Evolutionary conservation across 2,888 invertebrate genomes (phyloP), one percentile per base, ranked within the genome.

Genomic region (Ormyrus pomaceus): DNA sequence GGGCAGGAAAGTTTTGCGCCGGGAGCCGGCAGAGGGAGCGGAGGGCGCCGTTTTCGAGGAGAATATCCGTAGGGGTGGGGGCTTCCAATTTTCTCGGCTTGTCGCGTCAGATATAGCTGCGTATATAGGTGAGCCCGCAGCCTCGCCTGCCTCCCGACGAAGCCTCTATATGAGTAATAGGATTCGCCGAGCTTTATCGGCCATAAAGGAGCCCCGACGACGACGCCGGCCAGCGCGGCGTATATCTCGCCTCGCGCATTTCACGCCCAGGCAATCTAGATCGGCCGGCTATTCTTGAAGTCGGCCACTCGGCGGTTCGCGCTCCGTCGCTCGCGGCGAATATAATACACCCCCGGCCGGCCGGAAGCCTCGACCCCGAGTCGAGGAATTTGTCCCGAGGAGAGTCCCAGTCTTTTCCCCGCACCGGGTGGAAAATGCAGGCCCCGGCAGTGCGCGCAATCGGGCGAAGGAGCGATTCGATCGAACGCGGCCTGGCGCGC

Each of bases 401-500:
- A 19, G 19, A 19, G 19, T 19, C 19, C 1, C 19, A 19, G 19
- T 19, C 1, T 1, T 19, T 19, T 19, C 19, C 1, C 19, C 19
- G 19, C 1, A 19, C 19, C 19, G 19, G 19, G 19, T 19, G 19
- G 19, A 19, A 19, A 19, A 19, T 19, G 1, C 19, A 19, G 19
- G 19, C 19, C 1, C 19, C 19, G 19, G 19, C 19, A 1, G 19
- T 19, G 19, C 19, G 1, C 19, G 19, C 19, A 19, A 19, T 19
- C 19, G 19, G 19, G n/a, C 13, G 55, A n/a, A n/a, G n/a, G n/a
- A n/a, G 55, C 8, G 82, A 83, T 84, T 86, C 82, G 83, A 83
- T 83, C 83, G 84, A 85, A 85, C 86, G 84, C 84, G 81, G 80
- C 79, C 72, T 80, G 61, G 75, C 82, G 82, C n/a, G 51, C 19